Evolutionary conservation across 2,797 vertebrate genomes (phyloP), one percentile per base, ranked within the genome.

Genomic region (Champsocephalus gunnari): DNA sequence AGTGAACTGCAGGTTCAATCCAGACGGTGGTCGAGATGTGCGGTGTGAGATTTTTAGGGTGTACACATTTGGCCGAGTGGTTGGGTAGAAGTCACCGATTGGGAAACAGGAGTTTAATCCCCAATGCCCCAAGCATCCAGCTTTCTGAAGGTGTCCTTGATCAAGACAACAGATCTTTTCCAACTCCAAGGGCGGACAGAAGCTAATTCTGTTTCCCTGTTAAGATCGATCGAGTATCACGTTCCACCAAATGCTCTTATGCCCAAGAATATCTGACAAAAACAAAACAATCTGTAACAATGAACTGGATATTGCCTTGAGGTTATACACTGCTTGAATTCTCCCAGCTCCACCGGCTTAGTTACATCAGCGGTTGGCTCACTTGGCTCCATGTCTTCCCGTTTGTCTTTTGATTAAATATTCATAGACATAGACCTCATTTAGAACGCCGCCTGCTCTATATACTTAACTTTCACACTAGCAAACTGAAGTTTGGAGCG

Each of bases 371-470:
- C 7, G 3, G 10, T 17, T 49, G 43, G 28, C 47, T 75, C 64
- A 50, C 60, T 81, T 43, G 64, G 73, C 82, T 81, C 51, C 10
- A 16, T 50, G 65, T 77, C 68, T 77, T 63, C 56, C 38, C 59
- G 32, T 78, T 84, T 81, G 66, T 76, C 71, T 82, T 86, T 83
- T 83, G 75, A 92, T 86, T 41, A 92, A 91, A 89, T 77, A 79
- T 88, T 89, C 80, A 87, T 65, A 19, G 50, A 41, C 56, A 0
- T 17, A 76, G 69, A 67, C 83, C 79, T 73, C 41, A 54, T 86
- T 86, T 88, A 56, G 58, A 80, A 73, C n/a, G 12, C 79, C 8
- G 66, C 68, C 81, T 85, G 82, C 65, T 84, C 89, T 19, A 71
- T 50, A 81, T 84, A 59, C 57, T 63, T 38, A 67, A 84, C 65